Evolutionary conservation across 2,113 vertebrate genomes (phyloP).

Genomic region (Spea bombifrons): DNA sequence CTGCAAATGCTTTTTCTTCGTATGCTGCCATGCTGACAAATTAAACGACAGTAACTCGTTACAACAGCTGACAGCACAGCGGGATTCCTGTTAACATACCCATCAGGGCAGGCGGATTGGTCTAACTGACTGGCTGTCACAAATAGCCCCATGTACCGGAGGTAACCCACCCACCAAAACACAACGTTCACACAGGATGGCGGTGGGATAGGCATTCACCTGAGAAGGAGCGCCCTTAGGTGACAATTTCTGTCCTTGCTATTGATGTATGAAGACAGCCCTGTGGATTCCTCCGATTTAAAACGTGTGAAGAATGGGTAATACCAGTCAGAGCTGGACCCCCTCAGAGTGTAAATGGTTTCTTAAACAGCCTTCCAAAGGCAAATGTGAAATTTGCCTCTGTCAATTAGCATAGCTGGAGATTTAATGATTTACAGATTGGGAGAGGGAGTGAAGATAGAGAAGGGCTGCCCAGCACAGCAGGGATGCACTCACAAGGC

Average conservation of each 20-base stretch:
- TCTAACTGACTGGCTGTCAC: conserved; percentile 48
- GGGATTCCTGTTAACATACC: conserved; percentile 51
- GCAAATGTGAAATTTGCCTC: too few relatives aligned
- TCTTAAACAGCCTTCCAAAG: too few relatives aligned
- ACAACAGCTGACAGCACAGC: conserved; percentile 51
- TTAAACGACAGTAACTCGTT: conserved; percentile 51
- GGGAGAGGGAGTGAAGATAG: too few relatives aligned
- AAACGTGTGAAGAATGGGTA: too few relatives aligned
- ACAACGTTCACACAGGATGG: not conserved
- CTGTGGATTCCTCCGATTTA: too few relatives aligned
- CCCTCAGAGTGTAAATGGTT: too few relatives aligned
- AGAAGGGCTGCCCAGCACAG: too few relatives aligned
- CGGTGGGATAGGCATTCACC: not conserved
- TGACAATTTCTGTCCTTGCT: not conserved
- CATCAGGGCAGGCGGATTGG: conserved; percentile 54
- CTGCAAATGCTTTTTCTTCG: conserved; percentile 38
- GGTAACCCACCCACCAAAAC: conserved; percentile 14
- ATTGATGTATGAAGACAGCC: too few relatives aligned
- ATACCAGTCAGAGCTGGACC: too few relatives aligned
- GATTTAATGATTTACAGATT: too few relatives aligned
- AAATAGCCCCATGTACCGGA: not conserved
- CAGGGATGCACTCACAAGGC: too few relatives aligned
- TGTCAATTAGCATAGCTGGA: too few relatives aligned
- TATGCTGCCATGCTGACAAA: conserved; percentile 51
- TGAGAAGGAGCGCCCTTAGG: not conserved